A percentile compares a stretch with the other conserved stretches of the same genome.
phyloP scores from a whole-genome alignment of 2,888 invertebrate genomes.

The Pasiphila rectangulata region DNA sequence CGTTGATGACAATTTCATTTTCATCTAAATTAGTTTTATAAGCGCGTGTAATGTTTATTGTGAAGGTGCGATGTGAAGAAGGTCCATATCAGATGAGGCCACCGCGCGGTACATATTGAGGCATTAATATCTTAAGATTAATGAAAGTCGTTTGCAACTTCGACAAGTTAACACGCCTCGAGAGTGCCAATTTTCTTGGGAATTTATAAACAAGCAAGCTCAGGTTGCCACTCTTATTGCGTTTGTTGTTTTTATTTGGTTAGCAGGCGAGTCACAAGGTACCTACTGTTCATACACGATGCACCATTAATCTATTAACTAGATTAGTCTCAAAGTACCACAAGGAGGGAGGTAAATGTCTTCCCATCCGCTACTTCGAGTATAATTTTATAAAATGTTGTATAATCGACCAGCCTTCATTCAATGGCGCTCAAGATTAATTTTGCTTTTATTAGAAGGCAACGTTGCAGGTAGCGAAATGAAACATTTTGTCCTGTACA shows the following conservation, averaged over 20 bases:
- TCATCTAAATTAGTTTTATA: too few relatives aligned
- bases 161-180: slow-evolving; percentile 15
- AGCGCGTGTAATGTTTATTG: not conserved
- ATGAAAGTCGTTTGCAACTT: slow-evolving; percentile 22
- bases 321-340: too few relatives aligned
- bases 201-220: slow-evolving; percentile 7
- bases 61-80: not conserved
- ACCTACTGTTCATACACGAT: too few relatives aligned
- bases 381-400: slow-evolving; percentile 27
- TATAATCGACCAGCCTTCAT: slow-evolving; percentile 8
- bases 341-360: too few relatives aligned
- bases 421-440: slow-evolving; percentile 9
- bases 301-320: too few relatives aligned
- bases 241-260: too few relatives aligned
- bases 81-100: slow-evolving; percentile 12
- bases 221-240: not conserved
- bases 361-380: not conserved
- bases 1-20: too few relatives aligned
- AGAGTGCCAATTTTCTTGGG: slow-evolving; percentile 1
- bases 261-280: too few relatives aligned
- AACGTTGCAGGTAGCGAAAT: slow-evolving; percentile 14
- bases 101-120: slow-evolving; percentile 40
- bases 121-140: slow-evolving; percentile 39
- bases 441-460: slow-evolving; percentile 24
- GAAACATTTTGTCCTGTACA: slow-evolving; percentile 15